Evolutionary conservation across 2,113 vertebrate genomes (phyloP), one percentile per base, ranked within the genome.

Genomic region (Odobenus rosmarus): DNA sequence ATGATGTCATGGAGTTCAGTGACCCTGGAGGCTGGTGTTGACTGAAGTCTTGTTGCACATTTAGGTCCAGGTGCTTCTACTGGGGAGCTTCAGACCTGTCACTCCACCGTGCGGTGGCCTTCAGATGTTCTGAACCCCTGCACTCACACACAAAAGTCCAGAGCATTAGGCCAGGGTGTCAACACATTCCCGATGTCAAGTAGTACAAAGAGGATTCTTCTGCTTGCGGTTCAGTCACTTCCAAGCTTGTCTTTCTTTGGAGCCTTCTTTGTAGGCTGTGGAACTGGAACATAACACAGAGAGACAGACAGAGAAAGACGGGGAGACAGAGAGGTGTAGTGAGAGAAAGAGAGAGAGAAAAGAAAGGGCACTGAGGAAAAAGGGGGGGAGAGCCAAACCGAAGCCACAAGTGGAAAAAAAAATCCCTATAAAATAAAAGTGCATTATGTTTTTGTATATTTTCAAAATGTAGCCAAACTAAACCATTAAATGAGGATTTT

Each of bases 401-500:
- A 98, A 98, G n/a, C 71, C 86, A 95, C 88, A 97, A 91, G 94
- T 86, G 93, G 36, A 39, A 90, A 97, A 98, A 98, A 98, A 80
- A 87, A 69, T 24, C 12, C 11, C 57, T 92, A 92, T 95, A 95
- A 98, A 98, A 98, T 96, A 97, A 94, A 98, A 98, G 24, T 64
- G n/a, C 84, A 95, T 97, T 93, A 86, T 97, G 86, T 97, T 97
- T 98, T 98, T 98, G 94, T 98, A 94, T 98, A 93, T 39, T 99
- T 98, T 98, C 90, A 28, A 98, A 97, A 97, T 88, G 80, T 69
- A 2, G 88, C 97, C 98, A 98, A 98, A 97, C 95, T 95, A 98
- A 98, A 98, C 96, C 93, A 98, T 99, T 99, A 98, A 98, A 97
- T 86, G 83, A 0, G 11, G 95, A 98, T 98, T 98, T 98, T 97